phyloP scores from a whole-genome alignment of 92 coral and sea anemone species.

The Chrysogorgia sp. region DNA sequence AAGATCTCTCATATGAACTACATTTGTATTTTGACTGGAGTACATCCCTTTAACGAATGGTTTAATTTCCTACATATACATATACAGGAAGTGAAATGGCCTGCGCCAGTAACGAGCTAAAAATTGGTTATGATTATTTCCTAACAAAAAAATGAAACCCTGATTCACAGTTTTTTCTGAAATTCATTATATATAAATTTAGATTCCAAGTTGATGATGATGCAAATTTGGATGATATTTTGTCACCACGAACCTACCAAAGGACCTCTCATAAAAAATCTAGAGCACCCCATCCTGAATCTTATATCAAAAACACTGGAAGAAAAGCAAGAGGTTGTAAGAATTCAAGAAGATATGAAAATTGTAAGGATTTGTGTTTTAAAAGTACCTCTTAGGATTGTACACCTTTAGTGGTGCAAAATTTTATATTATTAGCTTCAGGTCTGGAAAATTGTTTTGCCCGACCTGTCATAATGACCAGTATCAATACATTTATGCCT shows the following conservation, averaged over 20 bases:
- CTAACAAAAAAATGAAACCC: too few relatives aligned
- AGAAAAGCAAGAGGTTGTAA: constrained; percentile 70
- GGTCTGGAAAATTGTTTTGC: neutral
- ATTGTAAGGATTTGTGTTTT: constrained; percentile 60
- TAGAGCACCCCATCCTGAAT: constrained; percentile 49
- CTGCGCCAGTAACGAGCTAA: too few relatives aligned
- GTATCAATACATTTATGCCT: neutral
- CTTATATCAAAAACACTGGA: constrained; percentile 55
- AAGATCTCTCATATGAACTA: too few relatives aligned
- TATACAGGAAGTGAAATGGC: too few relatives aligned
- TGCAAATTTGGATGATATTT: neutral
- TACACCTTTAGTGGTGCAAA: neutral
- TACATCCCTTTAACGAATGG: too few relatives aligned
- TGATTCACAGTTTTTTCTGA: neutral
- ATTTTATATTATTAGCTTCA: neutral
- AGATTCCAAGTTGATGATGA: constrained; percentile 35
- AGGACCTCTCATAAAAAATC: neutral
- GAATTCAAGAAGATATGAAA: constrained; percentile 81
- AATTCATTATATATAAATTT: neutral
- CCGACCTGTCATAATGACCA: too few relatives aligned
- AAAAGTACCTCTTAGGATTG: too few relatives aligned
- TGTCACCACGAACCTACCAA: neutral
- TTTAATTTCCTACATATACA: too few relatives aligned
- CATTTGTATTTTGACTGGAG: too few relatives aligned
- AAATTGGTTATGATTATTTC: too few relatives aligned